Evolutionary conservation across 2,113 vertebrate genomes (phyloP).

Genomic region (Dryoscopus gambensis): DNA sequence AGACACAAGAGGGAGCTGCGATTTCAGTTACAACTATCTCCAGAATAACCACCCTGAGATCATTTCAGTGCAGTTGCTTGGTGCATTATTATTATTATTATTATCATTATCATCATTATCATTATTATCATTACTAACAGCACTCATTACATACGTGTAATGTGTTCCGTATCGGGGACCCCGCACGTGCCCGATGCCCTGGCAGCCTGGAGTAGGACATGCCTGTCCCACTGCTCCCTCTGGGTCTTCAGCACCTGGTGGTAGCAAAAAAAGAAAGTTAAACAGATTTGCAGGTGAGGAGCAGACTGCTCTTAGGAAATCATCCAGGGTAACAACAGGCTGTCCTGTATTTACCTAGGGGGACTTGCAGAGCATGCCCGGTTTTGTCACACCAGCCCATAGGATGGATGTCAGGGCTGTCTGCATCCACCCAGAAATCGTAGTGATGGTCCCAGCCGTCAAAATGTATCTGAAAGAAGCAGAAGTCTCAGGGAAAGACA

Average conservation of each 20-base stretch:
- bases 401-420: conserved; percentile 86
- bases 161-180: conserved; percentile 88
- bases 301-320: background rate
- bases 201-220: conserved; percentile 87
- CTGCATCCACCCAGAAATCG: conserved; percentile 87
- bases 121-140: background rate
- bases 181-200: conserved; percentile 83
- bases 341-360: conserved; percentile 69
- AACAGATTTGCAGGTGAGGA: background rate
- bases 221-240: conserved; percentile 74
- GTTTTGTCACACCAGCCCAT: conserved; percentile 91
- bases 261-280: background rate
- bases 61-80: background rate
- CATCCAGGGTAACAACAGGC: rapidly evolving
- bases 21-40: background rate
- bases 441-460: conserved; percentile 86
- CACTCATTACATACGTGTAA: conserved; percentile 77
- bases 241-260: conserved; percentile 57
- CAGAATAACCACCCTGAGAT: background rate
- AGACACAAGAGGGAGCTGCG: conserved; percentile 62
- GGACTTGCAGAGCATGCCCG: conserved; percentile 82
- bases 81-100: background rate
- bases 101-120: background rate
- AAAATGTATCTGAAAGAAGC: conserved; percentile 82
- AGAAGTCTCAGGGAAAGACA: background rate